A percentile compares a stretch with the other conserved stretches of the same genome.
These are phyloP conservation scores for Sepiola atlantica DNA, from an alignment of 2,888 invertebrate genomes.

Conservation along the genomic window DNA sequence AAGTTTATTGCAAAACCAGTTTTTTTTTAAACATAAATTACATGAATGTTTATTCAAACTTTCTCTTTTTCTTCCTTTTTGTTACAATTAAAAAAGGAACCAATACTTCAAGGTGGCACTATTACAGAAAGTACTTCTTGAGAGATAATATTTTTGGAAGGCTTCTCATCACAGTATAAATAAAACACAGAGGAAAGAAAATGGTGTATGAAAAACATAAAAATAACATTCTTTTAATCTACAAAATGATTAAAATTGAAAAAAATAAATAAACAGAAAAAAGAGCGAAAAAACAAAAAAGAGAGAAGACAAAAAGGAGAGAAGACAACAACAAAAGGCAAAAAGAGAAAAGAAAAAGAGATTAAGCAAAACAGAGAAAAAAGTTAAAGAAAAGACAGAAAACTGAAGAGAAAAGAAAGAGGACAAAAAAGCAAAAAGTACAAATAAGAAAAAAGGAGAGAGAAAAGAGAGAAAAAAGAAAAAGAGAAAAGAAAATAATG, in stretches of 20 bases:
- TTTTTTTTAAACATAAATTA: constrained; percentile 2
- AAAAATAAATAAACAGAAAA: too few species aligned
- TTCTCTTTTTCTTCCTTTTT: neutral
- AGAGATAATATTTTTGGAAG: neutral
- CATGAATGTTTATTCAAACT: neutral
- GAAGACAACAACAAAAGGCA: too few species aligned
- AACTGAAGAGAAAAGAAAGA: neutral
- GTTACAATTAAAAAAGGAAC: neutral
- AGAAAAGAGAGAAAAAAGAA: neutral
- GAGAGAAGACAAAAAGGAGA: too few species aligned
- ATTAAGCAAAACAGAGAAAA: neutral
- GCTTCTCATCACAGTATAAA: neutral
- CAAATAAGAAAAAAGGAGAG: neutral
- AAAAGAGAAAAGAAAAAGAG: too few species aligned
- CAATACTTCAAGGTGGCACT: neutral
- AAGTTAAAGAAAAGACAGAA: too few species aligned
- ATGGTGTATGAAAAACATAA: too few species aligned
- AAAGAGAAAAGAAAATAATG: neutral
- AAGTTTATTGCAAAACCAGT: neutral
- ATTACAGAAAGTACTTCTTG: neutral
- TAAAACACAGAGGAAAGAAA: too few species aligned
- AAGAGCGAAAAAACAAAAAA: too few species aligned
- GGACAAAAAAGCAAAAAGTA: neutral
- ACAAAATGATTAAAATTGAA: too few species aligned
- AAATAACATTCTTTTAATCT: too few species aligned